Evolutionary conservation across 2,888 invertebrate genomes (phyloP), one percentile per base, ranked within the genome.

Genomic region (Temnothorax unifasciatus): DNA sequence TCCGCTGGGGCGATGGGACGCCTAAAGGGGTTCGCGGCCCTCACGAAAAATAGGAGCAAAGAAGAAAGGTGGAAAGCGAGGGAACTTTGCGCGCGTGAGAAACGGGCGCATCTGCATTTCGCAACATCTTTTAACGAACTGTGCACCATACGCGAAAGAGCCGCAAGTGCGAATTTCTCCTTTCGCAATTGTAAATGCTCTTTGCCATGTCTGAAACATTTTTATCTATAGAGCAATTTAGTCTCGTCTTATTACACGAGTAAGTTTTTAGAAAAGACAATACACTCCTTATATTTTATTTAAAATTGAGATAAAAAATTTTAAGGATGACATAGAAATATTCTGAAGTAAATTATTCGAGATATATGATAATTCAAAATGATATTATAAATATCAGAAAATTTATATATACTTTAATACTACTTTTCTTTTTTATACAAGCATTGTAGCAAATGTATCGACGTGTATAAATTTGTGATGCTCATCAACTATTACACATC

Each of bases 1-100:
- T 82, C 63, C 50, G n/a, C 29, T 29, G 63, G 50, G 50, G 25
- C 38, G 82, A 76, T 79, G 18, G 57, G 21, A 44, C n/a, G 61
- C 29, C 63, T 29, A 34, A 34, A 34, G 59, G 44, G 47, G 34
- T 76, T 50, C 47, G 76, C 9, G 29, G 66, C 6, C 21, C 21
- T 21, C 18, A 29, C 34, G 47, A 21, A 76, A 76, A 68, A 68
- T 50, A 50, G 25, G 50, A 50, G 66, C 9, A 38, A 5, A 47
- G 18, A 76, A 25, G 18, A 47, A 52, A 50, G 3, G 13, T 8
- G 50, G 47, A 50, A 34, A 29, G n/a, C 9, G 9, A 47, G 29
- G n/a, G 8, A 25, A 76, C 50, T 76, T 52, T 6, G 68, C 38
- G 18, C 38, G 18, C 18, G 69, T 47, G 68, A 68, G 13, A 66